Evolutionary conservation across 23 tunicate genomes (phyloP), one percentile per base, ranked within the genome.

Genomic region (Ciona savignyi): DNA sequence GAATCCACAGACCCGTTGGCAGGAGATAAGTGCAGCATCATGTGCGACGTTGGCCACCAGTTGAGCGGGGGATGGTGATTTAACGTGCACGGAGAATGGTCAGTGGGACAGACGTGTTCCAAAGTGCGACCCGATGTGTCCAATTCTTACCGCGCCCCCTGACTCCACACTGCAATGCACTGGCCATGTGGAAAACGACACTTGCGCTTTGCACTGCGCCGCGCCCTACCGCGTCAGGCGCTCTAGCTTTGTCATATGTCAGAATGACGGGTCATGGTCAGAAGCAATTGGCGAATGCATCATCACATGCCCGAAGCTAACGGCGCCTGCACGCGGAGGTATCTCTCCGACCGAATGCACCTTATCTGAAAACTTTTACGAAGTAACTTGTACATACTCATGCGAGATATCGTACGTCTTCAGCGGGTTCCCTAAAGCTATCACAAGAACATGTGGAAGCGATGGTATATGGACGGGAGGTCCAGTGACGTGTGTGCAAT

Each of bases 21-120:
- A 15, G 56, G 56, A 15, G 9, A 9, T 42, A 15, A 9, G 9
- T 42, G 56, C 15, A 9, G 15, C 9, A 6, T 42, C 15, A 6
- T 15, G 11, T 42, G 56, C 15, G 56, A 42, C 15, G 56, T 42
- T 6, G 56, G 56, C 9, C 56, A 42, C 56, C 15, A 6, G 15
- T 15, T 42, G 56, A 42, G 9, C 15, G 56, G 56, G 9, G n/a
- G n/a, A n/a, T n/a, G n/a, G n/a, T n/a, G n/a, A 66, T 9, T 66
- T 66, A 9, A 66, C 70, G 2, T 66, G 70, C 70, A 66, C 70
- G 20, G 70, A 66, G 30, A 66, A 27, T 25, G 70, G 70, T 20
- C 33, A 29, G 4, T 66, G 70, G 70, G 70, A 66, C 30, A 25
- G 19, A 1, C 30, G 33, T n/a, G 33, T 29, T 29, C 70, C 70